Base-by-base conservation (phyloP, 2,888 invertebrate genomes). In the Acheta domesticus region DNA sequence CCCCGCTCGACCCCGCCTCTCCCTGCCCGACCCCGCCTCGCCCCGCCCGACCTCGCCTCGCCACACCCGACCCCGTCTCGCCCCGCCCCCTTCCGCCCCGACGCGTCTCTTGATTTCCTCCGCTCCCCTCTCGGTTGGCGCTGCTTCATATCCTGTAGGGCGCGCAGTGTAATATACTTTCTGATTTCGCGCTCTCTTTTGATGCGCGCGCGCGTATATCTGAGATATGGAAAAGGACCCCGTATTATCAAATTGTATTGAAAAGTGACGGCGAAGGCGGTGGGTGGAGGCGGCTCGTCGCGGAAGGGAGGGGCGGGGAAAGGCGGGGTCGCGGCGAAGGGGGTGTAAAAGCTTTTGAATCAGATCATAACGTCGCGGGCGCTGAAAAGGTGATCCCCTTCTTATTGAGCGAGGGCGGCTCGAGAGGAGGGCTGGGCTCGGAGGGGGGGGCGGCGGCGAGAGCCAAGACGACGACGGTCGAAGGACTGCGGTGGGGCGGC, bases 211-310 rank as follows among this genome's bases (percentile, higher is more conserved):
- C 62, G 62, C 62, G 16, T 62, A 62, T 62, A 62, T 62, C n/a
- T 62, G 62, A 62, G 62, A 62, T 62, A 62, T 62, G 62, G n/a
- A 62, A 62, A 16, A 62, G 62, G 62, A 62, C 14, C 36, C 36
- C 62, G 62, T 62, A 62, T 62, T 62, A 62, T 62, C 62, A 62
- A 62, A 62, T 62, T 62, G 62, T 62, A 62, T 62, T 62, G 62
- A 62, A 62, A 62, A 62, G 62, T n/a, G 14, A n/a, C n/a, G 62
- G 62, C 62, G 14, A 8, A 14, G 62, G 62, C 0, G 16, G 62
- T 8, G 62, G 62, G 62, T 62, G 62, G 62, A 12, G 62, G 62
- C 62, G 62, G 62, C 19, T 12, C 62, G 19, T 16, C 16, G 2
- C 2, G 62, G 16, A 19, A 4, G 16, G 62, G 19, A 62, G 62